Evolutionary conservation across 2,797 vertebrate genomes (phyloP).

Genomic region (Australoheros facetus): DNA sequence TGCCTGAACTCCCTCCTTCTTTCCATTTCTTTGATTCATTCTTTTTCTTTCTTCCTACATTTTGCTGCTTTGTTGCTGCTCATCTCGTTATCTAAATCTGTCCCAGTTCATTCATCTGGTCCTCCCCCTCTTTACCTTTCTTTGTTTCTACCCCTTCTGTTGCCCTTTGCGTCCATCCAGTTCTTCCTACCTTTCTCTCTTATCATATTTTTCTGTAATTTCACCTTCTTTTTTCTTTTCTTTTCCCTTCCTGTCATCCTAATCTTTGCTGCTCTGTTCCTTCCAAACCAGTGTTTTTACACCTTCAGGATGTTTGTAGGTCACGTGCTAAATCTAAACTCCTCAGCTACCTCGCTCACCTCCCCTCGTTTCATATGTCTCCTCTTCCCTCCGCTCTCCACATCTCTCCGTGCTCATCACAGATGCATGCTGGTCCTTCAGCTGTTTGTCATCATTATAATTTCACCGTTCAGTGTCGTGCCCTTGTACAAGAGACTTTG

Average conservation of each 20-base stretch:
- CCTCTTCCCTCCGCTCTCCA: neutral
- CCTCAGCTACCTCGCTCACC: neutral
- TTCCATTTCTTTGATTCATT: neutral
- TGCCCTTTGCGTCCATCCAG: neutral
- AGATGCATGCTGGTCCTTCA: constrained; percentile 42
- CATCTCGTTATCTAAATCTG: neutral
- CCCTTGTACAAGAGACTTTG: constrained; percentile 65
- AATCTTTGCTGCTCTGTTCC: neutral
- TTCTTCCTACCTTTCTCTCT: neutral
- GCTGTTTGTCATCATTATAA: constrained; percentile 69
- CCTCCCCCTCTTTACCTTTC: neutral
- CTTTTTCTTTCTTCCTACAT: neutral
- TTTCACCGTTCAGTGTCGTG: constrained; percentile 40
- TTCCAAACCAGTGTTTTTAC: neutral
- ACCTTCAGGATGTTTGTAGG: neutral
- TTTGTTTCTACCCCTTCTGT: neutral
- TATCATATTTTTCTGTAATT: neutral
- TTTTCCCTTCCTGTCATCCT: neutral
- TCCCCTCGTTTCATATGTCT: neutral
- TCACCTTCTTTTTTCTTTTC: neutral
- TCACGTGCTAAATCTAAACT: neutral
- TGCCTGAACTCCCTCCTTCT: neutral
- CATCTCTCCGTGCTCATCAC: constrained; percentile 38
- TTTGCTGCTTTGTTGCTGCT: neutral
- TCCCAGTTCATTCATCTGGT: neutral